Percentiles rank a stretch among this genome's conserved stretches.
phyloP scores from a whole-genome alignment of 2,797 vertebrate genomes.

The Simalia tracyae region DNA sequence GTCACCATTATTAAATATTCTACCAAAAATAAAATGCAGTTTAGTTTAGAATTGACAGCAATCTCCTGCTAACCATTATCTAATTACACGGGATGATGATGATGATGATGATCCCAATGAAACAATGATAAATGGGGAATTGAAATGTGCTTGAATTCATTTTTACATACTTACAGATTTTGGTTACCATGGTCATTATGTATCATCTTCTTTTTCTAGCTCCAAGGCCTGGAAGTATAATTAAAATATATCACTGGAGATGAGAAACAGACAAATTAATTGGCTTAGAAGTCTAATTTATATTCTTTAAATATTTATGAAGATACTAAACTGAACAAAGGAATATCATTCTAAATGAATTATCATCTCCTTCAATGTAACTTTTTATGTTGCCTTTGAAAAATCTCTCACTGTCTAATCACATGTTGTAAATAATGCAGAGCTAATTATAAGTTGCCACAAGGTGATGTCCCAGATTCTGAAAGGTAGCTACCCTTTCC shows the following conservation, averaged over 20 bases:
- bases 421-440: conserved; percentile 60
- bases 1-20: background rate
- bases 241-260: conserved; percentile 60
- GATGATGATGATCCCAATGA: background rate
- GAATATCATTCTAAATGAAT: conserved; percentile 52
- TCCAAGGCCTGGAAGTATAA: conserved; percentile 42
- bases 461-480: conserved; percentile 43
- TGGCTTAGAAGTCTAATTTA: conserved; percentile 60
- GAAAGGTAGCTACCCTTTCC: conserved; percentile 14
- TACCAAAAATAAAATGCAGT: conserved; percentile 3
- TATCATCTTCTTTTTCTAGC: conserved; percentile 28
- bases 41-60: background rate
- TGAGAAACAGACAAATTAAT: conserved; percentile 61
- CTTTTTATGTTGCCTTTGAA: conserved; percentile 57
- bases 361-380: conserved; percentile 52
- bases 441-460: conserved; percentile 55
- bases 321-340: conserved; percentile 50
- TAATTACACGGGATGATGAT: background rate
- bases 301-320: conserved; percentile 66
- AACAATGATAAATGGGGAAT: background rate
- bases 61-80: background rate
- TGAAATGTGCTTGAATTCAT: background rate
- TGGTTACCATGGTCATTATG: conserved; percentile 20
- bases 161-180: conserved; percentile 21
- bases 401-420: conserved; percentile 55